A percentile compares a stretch with the other conserved stretches of the same genome.
phyloP scores from a whole-genome alignment of 2,113 vertebrate species.

The Sula dactylatra region DNA sequence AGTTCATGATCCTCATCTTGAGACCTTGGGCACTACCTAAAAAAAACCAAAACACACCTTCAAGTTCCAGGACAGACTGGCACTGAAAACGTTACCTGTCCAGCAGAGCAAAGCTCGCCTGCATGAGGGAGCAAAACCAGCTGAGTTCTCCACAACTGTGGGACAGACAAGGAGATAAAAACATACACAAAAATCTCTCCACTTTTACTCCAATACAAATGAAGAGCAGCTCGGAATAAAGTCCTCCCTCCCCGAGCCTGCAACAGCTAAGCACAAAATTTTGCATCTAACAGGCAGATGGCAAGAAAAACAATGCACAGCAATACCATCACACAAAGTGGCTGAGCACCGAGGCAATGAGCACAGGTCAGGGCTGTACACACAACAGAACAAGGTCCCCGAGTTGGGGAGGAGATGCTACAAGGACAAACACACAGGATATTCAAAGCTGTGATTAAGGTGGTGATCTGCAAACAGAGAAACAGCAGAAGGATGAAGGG shows the following conservation, averaged over 20 bases:
- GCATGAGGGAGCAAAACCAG: not conserved
- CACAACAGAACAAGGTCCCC: not conserved
- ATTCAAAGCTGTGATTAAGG: not conserved
- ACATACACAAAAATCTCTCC: not conserved
- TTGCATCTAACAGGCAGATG: accelerated
- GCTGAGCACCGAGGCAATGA: accelerated
- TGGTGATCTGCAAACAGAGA: not conserved
- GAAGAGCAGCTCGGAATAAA: not conserved
- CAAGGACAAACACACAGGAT: accelerated
- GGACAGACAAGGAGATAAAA: not conserved
- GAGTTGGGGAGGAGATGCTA: too few relatives aligned
- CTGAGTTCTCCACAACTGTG: not conserved
- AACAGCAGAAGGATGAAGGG: not conserved
- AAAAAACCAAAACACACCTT: not conserved
- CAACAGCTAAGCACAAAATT: not conserved
- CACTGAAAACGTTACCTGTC: not conserved
- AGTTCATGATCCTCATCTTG: not conserved
- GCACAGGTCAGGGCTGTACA: not conserved
- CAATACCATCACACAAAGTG: accelerated
- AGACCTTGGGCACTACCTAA: not conserved
- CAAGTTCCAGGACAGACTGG: not conserved
- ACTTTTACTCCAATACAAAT: not conserved
- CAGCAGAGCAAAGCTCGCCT: not conserved
- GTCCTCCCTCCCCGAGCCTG: not conserved
- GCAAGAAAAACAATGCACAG: not conserved